These are phyloP conservation scores for Mesorhabditis belari DNA, from an alignment of 2,888 invertebrate genomes.

Conservation along the genomic window DNA sequence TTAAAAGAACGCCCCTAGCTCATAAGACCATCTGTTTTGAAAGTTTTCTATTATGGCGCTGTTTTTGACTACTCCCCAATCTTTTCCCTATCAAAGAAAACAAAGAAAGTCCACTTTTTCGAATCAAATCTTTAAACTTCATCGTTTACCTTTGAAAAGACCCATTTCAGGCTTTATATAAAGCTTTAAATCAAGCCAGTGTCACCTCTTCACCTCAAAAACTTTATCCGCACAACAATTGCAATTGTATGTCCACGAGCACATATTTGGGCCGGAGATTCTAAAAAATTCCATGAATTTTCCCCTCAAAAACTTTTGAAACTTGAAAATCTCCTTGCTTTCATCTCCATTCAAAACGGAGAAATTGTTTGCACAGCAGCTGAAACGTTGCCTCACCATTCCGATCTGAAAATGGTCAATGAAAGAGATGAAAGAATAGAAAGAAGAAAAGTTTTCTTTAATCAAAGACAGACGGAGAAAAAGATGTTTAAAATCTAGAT, in stretches of 20 bases:
- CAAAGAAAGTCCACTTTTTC: no score
- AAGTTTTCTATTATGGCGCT: no score
- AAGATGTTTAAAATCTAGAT: no score
- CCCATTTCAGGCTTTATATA: background rate
- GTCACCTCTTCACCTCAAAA: background rate
- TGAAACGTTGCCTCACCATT: background rate
- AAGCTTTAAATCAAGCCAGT: background rate
- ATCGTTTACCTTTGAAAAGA: no score
- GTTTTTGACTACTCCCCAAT: no score
- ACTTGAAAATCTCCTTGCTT: background rate
- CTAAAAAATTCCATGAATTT: background rate
- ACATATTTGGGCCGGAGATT: background rate
- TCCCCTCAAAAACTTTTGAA: background rate
- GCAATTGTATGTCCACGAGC: background rate
- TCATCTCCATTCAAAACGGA: background rate
- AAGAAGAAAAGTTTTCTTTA: no score
- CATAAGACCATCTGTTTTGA: no score
- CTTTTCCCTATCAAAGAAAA: no score
- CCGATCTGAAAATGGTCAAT: slow-evolving; percentile 1
- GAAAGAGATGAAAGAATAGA: no score
- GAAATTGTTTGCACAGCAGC: background rate
- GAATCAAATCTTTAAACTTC: no score
- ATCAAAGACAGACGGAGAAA: no score
- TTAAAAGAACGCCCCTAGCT: no score
- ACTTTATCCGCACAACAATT: background rate